Percentiles rank a stretch among this genome's conserved stretches.
phyloP scores from a whole-genome alignment of 1,140 invertebrate species.

The Zaprionus camerounensis region DNA sequence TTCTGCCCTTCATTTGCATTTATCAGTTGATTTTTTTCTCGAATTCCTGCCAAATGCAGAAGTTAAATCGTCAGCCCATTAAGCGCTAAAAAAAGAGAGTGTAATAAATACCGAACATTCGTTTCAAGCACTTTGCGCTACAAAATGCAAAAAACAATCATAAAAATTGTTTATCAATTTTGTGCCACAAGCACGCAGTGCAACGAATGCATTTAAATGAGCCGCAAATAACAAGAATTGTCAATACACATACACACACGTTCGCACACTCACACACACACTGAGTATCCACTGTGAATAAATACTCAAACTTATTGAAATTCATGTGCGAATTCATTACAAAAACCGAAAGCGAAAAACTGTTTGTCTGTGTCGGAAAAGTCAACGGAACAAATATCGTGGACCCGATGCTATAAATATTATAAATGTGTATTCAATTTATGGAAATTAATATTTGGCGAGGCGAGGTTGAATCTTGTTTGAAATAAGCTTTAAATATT shows the following conservation, averaged over 20 bases:
- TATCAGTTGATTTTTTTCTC: background rate
- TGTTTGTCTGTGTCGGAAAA: slow-evolving; percentile 21
- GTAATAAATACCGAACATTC: slow-evolving; percentile 28
- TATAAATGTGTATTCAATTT: slow-evolving; percentile 23
- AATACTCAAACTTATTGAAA: slow-evolving; percentile 4
- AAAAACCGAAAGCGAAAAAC: slow-evolving; percentile 1
- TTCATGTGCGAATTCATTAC: background rate
- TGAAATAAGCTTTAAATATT: slow-evolving; percentile 20
- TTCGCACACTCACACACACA: background rate
- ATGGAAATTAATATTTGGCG: slow-evolving; percentile 17
- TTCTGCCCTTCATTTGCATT: slow-evolving; percentile 7
- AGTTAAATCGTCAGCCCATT: slow-evolving; percentile 19
- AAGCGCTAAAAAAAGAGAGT: slow-evolving; percentile 6
- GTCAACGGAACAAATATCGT: slow-evolving; percentile 19
- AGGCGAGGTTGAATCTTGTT: slow-evolving; percentile 1
- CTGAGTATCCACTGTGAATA: background rate
- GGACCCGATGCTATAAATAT: slow-evolving; percentile 21
- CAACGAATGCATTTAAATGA: slow-evolving; percentile 46
- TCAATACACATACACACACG: slow-evolving; percentile 3
- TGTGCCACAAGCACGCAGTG: slow-evolving; percentile 41
- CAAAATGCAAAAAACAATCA: slow-evolving; percentile 13
- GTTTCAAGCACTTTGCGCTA: slow-evolving; percentile 30
- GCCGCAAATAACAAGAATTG: slow-evolving; percentile 45
- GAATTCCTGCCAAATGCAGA: slow-evolving; percentile 10
- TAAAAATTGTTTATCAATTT: slow-evolving; percentile 46